Conservation (phyloP, 92 coral and sea anemone species). For the Epizoanthus ramosus region DNA sequence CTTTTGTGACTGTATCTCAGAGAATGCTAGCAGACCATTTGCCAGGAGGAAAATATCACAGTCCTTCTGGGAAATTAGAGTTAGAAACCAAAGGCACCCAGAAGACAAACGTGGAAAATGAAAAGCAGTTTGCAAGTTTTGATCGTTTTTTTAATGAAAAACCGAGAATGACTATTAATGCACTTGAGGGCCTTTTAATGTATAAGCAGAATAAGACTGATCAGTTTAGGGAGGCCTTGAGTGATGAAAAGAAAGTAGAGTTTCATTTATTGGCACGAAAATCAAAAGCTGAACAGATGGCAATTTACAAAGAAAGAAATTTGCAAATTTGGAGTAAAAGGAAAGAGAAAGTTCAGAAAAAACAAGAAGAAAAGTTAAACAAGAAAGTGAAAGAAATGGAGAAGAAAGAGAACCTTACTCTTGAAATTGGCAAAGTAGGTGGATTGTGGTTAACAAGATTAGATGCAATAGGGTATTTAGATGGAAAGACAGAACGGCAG, state of each 20-base stretch:
- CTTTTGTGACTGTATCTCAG: conserved; percentile 7
- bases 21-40: conserved; percentile 37
- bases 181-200: conserved; percentile 33
- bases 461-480: conserved; percentile 6
- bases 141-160: conserved; percentile 25
- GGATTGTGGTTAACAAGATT: conserved; percentile 14
- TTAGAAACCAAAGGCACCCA: conserved; percentile 4
- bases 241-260: conserved; percentile 6
- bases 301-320: conserved; percentile 27
- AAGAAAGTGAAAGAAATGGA: conserved; percentile 19
- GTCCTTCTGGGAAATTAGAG: conserved; percentile 8
- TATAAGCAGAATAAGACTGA: conserved; percentile 15
- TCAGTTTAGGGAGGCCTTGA: conserved; percentile 14
- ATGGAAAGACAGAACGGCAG: conserved; percentile 24
- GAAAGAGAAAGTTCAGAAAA: conserved; percentile 22
- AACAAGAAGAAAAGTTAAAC: conserved; percentile 14
- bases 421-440: conserved; percentile 17
- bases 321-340: conserved; percentile 27
- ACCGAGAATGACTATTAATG: conserved; percentile 20
- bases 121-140: conserved; percentile 19
- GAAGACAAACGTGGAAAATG: conserved; percentile 28
- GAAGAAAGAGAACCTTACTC: conserved; percentile 7
- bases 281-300: conserved; percentile 15
- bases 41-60: conserved; percentile 36
- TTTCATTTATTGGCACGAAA: conserved; percentile 20